A percentile compares a stretch with the other conserved stretches of the same genome.
Conservation (phyloP, 1,140 invertebrate genomes). For the Drosophila cardini region DNA sequence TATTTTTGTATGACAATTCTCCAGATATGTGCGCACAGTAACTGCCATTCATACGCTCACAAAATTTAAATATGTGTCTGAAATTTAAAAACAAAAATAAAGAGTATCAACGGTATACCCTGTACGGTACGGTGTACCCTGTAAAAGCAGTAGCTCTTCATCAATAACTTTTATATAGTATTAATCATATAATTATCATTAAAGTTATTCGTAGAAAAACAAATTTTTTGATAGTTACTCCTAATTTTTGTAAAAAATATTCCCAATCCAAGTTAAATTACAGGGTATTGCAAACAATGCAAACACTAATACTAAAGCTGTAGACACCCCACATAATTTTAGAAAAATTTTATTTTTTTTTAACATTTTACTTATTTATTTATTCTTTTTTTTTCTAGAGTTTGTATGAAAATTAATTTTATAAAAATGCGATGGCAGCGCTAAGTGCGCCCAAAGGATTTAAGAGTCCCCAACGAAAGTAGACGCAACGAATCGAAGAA, state of each 20-base stretch:
- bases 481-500: neutral
- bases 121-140: neutral
- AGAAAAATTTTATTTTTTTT: constrained; percentile 6
- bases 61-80: constrained; percentile 39
- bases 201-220: too few relatives aligned
- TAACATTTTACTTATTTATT: constrained; percentile 26
- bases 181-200: too few relatives aligned
- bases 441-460: constrained; percentile 38
- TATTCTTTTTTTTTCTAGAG: constrained; percentile 13
- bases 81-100: neutral
- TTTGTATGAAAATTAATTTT: constrained; percentile 40
- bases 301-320: constrained; percentile 39
- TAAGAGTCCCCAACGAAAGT: constrained; percentile 3
- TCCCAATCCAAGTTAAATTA: too few relatives aligned
- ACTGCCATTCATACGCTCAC: constrained; percentile 12
- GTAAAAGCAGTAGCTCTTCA: too few relatives aligned
- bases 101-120: neutral
- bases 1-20: constrained; percentile 45
- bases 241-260: too few relatives aligned
- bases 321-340: constrained; percentile 19
- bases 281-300: constrained; percentile 12
- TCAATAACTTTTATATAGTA: too few relatives aligned
- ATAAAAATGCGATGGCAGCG: constrained; percentile 6
- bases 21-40: constrained; percentile 1
- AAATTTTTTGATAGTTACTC: too few relatives aligned